Evolutionary conservation across 1,140 invertebrate genomes (phyloP).

Genomic region (Nasonia vitripennis): DNA sequence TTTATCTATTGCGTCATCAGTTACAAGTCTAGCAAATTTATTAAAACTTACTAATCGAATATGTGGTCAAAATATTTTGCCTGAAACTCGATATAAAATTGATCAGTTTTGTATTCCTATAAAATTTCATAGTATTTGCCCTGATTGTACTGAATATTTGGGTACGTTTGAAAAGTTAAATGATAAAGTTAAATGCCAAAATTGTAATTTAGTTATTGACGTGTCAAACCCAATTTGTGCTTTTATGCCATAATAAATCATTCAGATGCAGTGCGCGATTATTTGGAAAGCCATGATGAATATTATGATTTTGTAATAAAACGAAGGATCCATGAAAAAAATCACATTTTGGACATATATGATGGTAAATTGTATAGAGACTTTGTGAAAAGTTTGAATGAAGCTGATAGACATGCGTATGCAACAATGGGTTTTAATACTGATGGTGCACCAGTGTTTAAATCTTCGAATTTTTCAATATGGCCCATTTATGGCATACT

Average conservation of each 20-base stretch:
- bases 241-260: conserved; percentile 21
- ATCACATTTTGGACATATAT: background rate
- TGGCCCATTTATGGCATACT: background rate
- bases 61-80: conserved; percentile 13
- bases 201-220: background rate
- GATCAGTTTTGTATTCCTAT: background rate
- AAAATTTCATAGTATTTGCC: background rate
- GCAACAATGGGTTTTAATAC: too few species aligned
- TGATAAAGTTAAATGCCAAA: conserved; percentile 1
- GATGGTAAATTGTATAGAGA: too few species aligned
- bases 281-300: background rate
- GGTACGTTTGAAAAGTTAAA: background rate
- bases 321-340: conserved; percentile 30
- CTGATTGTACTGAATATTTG: conserved; percentile 6
- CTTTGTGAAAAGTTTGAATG: too few species aligned
- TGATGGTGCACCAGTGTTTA: too few species aligned
- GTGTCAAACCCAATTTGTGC: background rate
- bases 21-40: background rate
- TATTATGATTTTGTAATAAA: background rate
- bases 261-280: background rate
- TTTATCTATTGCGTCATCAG: background rate
- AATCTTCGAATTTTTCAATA: background rate
- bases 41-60: conserved; percentile 30
- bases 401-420: too few species aligned
- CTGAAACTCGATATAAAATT: conserved; percentile 23